Conservation (phyloP, 2,888 invertebrate species). For the Alentia gelatinosa region DNA sequence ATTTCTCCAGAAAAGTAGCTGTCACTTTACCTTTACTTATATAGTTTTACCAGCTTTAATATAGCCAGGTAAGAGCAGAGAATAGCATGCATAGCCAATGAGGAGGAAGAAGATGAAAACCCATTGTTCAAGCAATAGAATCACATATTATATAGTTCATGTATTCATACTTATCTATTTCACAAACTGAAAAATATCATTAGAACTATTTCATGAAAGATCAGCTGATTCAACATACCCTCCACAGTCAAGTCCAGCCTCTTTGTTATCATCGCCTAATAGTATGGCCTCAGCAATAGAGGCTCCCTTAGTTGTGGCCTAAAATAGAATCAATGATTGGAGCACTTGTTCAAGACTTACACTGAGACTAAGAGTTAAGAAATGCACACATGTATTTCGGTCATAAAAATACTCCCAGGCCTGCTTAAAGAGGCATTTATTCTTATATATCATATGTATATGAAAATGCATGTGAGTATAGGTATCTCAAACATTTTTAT, state of each 20-base stretch:
- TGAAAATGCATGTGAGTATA: background rate
- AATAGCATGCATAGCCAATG: background rate
- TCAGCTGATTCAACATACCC: background rate
- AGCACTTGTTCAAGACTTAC: background rate
- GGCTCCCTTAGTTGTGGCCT: background rate
- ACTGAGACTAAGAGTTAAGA: background rate
- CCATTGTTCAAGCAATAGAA: background rate
- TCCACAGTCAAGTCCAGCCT: slow-evolving; percentile 26
- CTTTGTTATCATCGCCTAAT: background rate
- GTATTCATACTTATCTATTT: background rate
- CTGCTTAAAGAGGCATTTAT: background rate
- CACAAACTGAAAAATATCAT: background rate
- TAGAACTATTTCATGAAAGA: background rate
- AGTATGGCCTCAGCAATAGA: background rate
- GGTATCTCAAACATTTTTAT: background rate
- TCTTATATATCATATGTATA: background rate
- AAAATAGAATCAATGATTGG: too few relatives aligned
- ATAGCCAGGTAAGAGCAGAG: too few relatives aligned
- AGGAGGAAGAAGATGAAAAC: background rate
- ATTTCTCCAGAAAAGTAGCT: too few relatives aligned
- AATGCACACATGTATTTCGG: background rate
- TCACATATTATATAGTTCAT: background rate
- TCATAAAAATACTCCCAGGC: background rate
- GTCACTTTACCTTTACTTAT: background rate
- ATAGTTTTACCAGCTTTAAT: background rate